These are phyloP conservation scores for Tenthredo livida DNA, from an alignment of 2,888 invertebrate species.

Conservation along the genomic window DNA sequence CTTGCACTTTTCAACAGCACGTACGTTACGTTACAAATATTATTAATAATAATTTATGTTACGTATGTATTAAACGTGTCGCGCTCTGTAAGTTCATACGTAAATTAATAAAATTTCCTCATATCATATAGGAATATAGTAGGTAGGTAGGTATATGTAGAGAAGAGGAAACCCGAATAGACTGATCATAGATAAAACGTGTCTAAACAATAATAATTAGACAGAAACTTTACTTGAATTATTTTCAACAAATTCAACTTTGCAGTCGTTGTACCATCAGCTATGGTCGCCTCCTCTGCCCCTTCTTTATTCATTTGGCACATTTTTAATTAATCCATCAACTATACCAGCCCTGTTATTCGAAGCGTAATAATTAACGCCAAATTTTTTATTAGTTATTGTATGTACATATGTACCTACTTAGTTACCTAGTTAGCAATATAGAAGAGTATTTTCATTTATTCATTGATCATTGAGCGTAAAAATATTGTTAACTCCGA, in stretches of 20 bases:
- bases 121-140: neutral
- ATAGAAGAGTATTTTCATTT: neutral
- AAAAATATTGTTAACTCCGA: neutral
- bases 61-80: neutral
- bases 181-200: neutral
- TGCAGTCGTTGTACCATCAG: neutral
- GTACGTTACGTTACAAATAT: conserved; percentile 11
- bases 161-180: conserved; percentile 13
- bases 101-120: neutral
- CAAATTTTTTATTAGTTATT: neutral
- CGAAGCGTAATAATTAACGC: neutral
- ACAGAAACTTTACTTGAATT: neutral
- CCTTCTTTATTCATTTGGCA: conserved; percentile 35
- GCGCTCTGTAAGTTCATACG: conserved; percentile 9
- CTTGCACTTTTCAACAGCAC: conserved; percentile 15
- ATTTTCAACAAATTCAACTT: neutral
- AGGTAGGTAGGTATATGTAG: neutral
- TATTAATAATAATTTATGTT: conserved; percentile 29
- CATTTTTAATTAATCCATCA: conserved; percentile 17
- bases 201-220: neutral
- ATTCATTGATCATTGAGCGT: conserved; percentile 34
- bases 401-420: too few relatives aligned
- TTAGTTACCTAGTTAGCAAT: neutral
- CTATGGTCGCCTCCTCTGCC: neutral
- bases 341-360: neutral